Conservation (phyloP, 2,888 invertebrate species). For the Aradus depressus region DNA sequence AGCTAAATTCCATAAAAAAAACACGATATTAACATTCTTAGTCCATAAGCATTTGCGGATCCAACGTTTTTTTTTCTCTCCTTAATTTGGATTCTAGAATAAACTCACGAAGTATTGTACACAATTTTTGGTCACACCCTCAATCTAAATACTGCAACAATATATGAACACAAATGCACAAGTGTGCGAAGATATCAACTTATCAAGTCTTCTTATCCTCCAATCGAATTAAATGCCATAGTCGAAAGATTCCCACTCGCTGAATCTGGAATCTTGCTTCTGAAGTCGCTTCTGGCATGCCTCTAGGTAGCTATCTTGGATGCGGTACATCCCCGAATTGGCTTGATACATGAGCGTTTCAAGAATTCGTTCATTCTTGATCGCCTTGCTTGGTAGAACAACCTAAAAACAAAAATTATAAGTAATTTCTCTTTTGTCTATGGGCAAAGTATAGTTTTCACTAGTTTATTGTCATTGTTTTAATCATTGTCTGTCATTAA, state of each 20-base stretch:
- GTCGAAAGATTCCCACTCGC: conserved; percentile 71
- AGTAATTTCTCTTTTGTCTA: too few relatives aligned
- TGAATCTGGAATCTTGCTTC: conserved; percentile 78
- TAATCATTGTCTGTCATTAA: too few relatives aligned
- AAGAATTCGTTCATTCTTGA: conserved; percentile 81
- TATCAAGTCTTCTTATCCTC: conserved; percentile 1
- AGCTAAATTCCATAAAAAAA: too few relatives aligned
- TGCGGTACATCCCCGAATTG: conserved; percentile 82
- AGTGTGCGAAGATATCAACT: too few relatives aligned
- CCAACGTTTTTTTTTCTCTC: background rate
- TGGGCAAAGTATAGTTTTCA: too few relatives aligned
- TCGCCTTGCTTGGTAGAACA: conserved; percentile 83
- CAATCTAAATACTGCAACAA: too few relatives aligned
- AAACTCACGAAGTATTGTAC: background rate
- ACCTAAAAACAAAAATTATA: conserved; percentile 42
- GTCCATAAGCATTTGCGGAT: too few relatives aligned
- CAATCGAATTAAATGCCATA: conserved; percentile 46
- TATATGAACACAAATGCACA: too few relatives aligned
- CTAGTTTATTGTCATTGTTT: too few relatives aligned
- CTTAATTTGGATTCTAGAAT: background rate
- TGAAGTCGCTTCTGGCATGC: conserved; percentile 77
- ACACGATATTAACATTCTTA: too few relatives aligned
- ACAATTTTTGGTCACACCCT: too few relatives aligned
- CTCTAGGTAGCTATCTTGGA: conserved; percentile 76
- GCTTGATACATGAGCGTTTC: conserved; percentile 90